Evolutionary conservation across 2,797 vertebrate species (phyloP), one percentile per base, ranked within the genome.

Genomic region (Coregonus sp.): DNA sequence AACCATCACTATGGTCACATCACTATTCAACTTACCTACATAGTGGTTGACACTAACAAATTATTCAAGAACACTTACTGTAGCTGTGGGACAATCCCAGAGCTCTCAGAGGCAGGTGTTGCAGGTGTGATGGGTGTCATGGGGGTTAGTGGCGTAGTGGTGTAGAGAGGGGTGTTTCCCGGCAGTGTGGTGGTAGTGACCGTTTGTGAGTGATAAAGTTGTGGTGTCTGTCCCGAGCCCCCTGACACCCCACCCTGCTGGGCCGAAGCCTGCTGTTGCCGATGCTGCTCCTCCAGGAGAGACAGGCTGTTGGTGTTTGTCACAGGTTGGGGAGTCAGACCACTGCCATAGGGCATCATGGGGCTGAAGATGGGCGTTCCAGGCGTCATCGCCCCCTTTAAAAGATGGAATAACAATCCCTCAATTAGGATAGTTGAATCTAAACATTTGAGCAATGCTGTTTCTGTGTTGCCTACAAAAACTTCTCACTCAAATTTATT

Each of bases 281-380:
- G 91, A 82, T 99, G 98, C 78, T 99, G 98, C 37, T 99, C 97
- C 87, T 99, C 98, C 72, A 99, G 78, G 70, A 99, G 93, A 20
- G 97, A 98, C 71, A 99, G 88, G 73, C 97, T 99, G 87, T 95
- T 99, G 86, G 96, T 96, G 91, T 92, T 97, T 84, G 97, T 96
- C 75, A 99, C 96, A 33, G 98, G 98, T 85, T 99, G 98, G 0
- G 98, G 98, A 0, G 98, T 99, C 80, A 99, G 94, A 63, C 98
- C 98, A 0, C 97, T 97, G 86, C 98, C 98, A 12, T 99, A 99
- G 0, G 98, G 98, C 96, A 99, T 99, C 97, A 99, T 99, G 0
- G 98, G 98, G 92, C 98, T 99, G 81, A 99, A 99, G 66, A 99
- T 94, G 0, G 96, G 95, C 75, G 97, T 93, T 66, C 94, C 94